Base-by-base conservation (phyloP, 2,113 vertebrate genomes). In the Gobius niger region DNA sequence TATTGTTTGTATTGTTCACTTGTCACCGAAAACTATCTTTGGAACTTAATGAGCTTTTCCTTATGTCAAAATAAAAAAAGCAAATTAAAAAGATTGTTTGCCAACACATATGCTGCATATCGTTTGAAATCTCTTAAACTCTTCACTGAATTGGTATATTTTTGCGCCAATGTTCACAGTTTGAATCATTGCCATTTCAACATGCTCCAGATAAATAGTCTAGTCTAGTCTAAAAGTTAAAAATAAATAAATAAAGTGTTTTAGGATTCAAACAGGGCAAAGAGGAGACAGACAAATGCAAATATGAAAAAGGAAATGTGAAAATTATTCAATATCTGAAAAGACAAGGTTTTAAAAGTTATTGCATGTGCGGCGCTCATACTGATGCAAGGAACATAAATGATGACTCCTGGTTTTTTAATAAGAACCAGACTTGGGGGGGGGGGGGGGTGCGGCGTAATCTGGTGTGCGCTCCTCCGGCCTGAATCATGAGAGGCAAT, bases 401-500 rank as follows among this genome's bases (percentile, higher is more conserved):
- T 63, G 47, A 69, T 72, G 67, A 70, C 70, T 68, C 63, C 70
- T 69, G 73, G 53, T 80, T 57, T 62, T 53, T 83, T 71, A 83
- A 72, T 69, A 70, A 50, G 74, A 61, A 40, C 42, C 18, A 52
- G 59, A 77, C 73, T 66, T 78, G 49, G 72, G 68, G 65, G 70
- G 78, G 50, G 61, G 63, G 60, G 42, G 56, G 47, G 76, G 47
- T 47, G 11, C 54, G 16, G 46, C 11, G 70, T 16, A 63, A 42
- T 47, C 16, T 46, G 9, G 13, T 14, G 57, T 24, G 12, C 60
- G 24, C 60, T 14, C 14, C 73, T 72, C 56, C 53, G 67, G 44
- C 64, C 63, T 49, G 78, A 78, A 64, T 85, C 70, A 78, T 65
- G 73, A 84, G 82, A 82, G 82, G 77, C 73, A 79, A 82, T 88